phyloP scores from a whole-genome alignment of 2,888 invertebrate genomes.

The Andrena dorsata region DNA sequence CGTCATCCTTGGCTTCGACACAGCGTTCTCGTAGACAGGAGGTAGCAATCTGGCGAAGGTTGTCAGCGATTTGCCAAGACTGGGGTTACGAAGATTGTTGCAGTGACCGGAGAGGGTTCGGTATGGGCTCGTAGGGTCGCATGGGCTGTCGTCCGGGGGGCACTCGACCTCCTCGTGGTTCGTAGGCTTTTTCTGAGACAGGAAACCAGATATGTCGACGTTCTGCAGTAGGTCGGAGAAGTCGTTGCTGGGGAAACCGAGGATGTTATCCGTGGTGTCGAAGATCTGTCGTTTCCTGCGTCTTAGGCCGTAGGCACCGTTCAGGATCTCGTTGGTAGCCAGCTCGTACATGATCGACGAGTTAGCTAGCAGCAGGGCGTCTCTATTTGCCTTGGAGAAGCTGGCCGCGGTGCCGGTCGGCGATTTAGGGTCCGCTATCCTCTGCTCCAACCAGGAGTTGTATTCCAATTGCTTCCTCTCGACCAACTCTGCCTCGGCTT shows the following conservation, averaged over 20 bases:
- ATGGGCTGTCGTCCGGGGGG: constrained; percentile 89
- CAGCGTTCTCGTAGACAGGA: constrained; percentile 95
- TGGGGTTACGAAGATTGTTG: constrained; percentile 94
- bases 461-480: constrained; percentile 92
- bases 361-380: constrained; percentile 93
- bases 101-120: constrained; percentile 93
- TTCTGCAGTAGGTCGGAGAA: constrained; percentile 92
- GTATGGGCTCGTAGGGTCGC: constrained; percentile 90
- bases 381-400: constrained; percentile 95
- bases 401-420: constrained; percentile 95
- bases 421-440: constrained; percentile 92
- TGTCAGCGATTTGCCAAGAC: constrained; percentile 93
- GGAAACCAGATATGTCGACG: constrained; percentile 91
- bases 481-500: constrained; percentile 92
- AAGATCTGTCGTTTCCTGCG: constrained; percentile 91
- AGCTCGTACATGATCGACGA: constrained; percentile 94
- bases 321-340: constrained; percentile 94
- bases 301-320: constrained; percentile 85
- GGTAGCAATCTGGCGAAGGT: constrained; percentile 94
- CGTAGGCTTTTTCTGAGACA: constrained; percentile 87
- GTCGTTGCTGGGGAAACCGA: constrained; percentile 87
- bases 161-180: constrained; percentile 90
- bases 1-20: constrained; percentile 91
- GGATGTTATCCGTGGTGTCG: constrained; percentile 87
- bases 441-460: constrained; percentile 89